Evolutionary conservation across 2,888 invertebrate species (phyloP).

Genomic region (Drosophila meridionalis): DNA sequence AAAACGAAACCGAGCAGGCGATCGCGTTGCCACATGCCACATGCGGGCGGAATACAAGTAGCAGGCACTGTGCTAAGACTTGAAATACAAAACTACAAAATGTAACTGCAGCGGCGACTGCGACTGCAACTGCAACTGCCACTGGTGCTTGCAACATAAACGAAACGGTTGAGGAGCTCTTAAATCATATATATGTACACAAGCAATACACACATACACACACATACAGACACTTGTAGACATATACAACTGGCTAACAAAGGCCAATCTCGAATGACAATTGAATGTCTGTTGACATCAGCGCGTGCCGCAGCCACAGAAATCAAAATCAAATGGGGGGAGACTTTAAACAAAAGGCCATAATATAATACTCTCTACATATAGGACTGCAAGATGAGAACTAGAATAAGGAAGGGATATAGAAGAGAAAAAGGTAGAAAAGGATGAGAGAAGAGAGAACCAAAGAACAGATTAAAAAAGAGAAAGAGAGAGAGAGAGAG

Average conservation of each 20-base stretch:
- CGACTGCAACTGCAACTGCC: background rate
- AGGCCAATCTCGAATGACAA: slow-evolving; percentile 51
- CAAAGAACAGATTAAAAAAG: too few relatives aligned
- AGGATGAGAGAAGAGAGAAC: background rate
- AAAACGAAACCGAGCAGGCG: slow-evolving; percentile 30
- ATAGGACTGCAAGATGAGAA: background rate
- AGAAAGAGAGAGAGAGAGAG: background rate
- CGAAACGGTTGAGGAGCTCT: slow-evolving; percentile 57
- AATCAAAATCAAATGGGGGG: slow-evolving; percentile 16
- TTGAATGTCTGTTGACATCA: slow-evolving; percentile 59
- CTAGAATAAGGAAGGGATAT: background rate
- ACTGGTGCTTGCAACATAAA: slow-evolving; percentile 63
- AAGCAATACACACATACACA: background rate
- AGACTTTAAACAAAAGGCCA: slow-evolving; percentile 2
- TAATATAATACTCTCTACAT: background rate
- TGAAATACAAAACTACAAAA: slow-evolving; percentile 50
- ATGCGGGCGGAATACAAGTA: slow-evolving; percentile 52
- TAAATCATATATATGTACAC: slow-evolving; percentile 4
- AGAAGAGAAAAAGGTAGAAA: background rate
- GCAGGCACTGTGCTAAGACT: slow-evolving; percentile 48
- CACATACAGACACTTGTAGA: slow-evolving; percentile 1
- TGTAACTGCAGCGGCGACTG: slow-evolving; percentile 3
- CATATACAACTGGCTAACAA: slow-evolving; percentile 15
- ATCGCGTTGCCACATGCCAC: slow-evolving; percentile 30
- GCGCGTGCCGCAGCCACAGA: slow-evolving; percentile 55